Percentiles rank a stretch among this genome's conserved stretches.
Conservation (phyloP, 2,888 invertebrate species). For the Tenthredo livida region DNA sequence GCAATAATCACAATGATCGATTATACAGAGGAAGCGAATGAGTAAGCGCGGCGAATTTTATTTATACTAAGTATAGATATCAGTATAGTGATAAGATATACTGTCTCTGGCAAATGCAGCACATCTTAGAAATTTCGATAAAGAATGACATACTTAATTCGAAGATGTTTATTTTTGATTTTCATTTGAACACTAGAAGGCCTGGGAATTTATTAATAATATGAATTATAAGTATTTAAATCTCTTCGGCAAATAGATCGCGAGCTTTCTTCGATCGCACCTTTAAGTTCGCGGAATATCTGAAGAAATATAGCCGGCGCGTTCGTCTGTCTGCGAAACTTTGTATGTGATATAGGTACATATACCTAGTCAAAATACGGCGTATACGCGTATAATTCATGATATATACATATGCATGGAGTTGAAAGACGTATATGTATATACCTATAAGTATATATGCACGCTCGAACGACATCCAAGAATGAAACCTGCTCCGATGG, state of each 20-base stretch:
- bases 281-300: not conserved
- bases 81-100: not conserved
- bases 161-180: not conserved
- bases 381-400: not conserved
- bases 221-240: not conserved
- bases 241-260: not conserved
- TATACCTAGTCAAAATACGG: not conserved
- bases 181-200: not conserved
- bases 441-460: too few species aligned
- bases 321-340: not conserved
- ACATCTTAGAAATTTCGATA: not conserved
- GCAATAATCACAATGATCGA: not conserved
- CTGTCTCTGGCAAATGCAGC: not conserved
- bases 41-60: not conserved
- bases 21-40: not conserved
- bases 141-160: not conserved
- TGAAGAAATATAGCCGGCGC: not conserved
- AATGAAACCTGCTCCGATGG: conserved; percentile 23
- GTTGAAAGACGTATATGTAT: too few species aligned
- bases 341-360: not conserved
- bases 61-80: not conserved
- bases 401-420: not conserved
- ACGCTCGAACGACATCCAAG: not conserved
- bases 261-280: not conserved
- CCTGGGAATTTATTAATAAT: not conserved